Conservation (phyloP, 2,888 invertebrate genomes). For the Netelia melanura region DNA sequence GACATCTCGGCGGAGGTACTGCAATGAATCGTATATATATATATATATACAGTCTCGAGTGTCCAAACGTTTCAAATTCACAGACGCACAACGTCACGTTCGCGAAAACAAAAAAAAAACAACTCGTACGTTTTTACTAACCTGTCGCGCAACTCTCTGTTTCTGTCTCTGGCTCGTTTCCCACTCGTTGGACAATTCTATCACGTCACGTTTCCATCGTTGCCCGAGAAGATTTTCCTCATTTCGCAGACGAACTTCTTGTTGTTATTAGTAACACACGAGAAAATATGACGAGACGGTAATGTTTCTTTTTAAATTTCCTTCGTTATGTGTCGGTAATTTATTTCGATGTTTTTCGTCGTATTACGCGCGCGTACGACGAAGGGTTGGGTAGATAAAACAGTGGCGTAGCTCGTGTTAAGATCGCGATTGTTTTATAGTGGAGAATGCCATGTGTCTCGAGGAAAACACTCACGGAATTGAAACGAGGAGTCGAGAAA, state of each 20-base stretch:
- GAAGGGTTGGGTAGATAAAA: conserved; percentile 31
- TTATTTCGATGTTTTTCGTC: background rate
- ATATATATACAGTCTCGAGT: conserved; percentile 2
- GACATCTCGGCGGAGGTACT: conserved; percentile 59
- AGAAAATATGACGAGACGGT: background rate
- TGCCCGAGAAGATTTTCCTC: conserved; percentile 65
- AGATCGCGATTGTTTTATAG: background rate
- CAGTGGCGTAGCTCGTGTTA: background rate
- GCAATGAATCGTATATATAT: conserved; percentile 1
- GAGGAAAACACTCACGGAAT: conserved; percentile 2
- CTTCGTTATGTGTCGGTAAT: background rate
- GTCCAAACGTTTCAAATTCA: conserved; percentile 22
- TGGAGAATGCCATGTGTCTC: conserved; percentile 5
- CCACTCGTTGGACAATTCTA: conserved; percentile 46
- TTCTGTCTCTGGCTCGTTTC: conserved; percentile 19
- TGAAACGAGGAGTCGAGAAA: conserved; percentile 11
- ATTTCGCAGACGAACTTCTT: conserved; percentile 60
- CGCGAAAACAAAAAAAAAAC: background rate
- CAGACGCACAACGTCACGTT: conserved; percentile 36
- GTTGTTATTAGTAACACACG: conserved; percentile 7
- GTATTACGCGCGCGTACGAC: conserved; percentile 12
- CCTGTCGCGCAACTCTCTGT: conserved; percentile 19
- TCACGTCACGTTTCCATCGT: conserved; percentile 72
- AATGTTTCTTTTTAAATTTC: conserved; percentile 17
- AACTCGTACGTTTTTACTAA: background rate